Conservation (phyloP, 2,888 invertebrate genomes). For the Platycheirus rosarum region DNA sequence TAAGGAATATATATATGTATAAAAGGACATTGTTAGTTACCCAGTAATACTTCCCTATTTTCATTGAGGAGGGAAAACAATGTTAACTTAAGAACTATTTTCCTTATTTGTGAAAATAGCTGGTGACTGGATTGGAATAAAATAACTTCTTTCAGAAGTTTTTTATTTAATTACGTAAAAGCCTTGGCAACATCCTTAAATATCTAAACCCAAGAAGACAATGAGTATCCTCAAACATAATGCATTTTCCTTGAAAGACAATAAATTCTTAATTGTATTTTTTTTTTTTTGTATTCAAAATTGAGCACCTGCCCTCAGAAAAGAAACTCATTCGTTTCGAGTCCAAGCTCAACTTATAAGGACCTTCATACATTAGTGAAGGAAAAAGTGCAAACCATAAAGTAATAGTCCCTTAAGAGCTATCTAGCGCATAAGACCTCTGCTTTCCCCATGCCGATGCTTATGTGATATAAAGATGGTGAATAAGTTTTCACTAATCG, state of each 20-base stretch:
- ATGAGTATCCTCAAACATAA: background rate
- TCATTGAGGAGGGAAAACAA: background rate
- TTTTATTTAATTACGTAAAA: background rate
- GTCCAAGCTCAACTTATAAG: background rate
- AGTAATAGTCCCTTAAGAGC: conserved; percentile 14
- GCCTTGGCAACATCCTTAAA: background rate
- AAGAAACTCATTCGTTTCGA: conserved; percentile 6
- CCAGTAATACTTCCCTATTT: background rate
- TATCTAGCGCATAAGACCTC: conserved; percentile 7
- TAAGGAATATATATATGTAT: background rate
- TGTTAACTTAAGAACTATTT: too few relatives aligned
- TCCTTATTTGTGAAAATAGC: background rate
- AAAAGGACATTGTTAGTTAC: background rate
- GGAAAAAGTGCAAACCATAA: conserved; percentile 7
- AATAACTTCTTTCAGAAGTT: background rate
- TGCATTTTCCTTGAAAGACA: background rate
- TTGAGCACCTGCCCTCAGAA: conserved; percentile 12
- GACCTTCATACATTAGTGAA: background rate
- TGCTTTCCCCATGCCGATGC: background rate
- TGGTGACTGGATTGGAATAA: background rate
- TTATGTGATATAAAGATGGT: background rate
- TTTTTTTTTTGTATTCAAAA: background rate
- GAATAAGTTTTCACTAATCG: conserved; percentile 31
- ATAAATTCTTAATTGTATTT: background rate
- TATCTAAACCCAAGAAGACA: background rate